These are phyloP conservation scores for Catocala fraxini DNA, from an alignment of 2,888 invertebrate species.

Conservation along the genomic window DNA sequence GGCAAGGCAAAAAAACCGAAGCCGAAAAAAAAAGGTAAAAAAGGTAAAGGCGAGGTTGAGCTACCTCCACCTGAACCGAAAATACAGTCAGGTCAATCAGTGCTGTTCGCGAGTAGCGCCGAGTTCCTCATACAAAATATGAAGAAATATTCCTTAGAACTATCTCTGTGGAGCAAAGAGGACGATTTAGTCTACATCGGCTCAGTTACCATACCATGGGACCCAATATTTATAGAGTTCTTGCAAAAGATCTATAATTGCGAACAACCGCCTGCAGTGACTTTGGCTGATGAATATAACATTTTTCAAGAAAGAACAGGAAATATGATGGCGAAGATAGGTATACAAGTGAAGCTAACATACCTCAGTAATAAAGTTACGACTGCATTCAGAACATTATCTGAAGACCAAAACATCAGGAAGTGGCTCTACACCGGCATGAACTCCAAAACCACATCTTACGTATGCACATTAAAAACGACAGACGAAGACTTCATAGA, in stretches of 20 bases:
- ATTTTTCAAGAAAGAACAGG: slow-evolving; percentile 79
- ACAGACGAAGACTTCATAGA: slow-evolving; percentile 73
- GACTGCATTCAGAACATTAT: slow-evolving; percentile 76
- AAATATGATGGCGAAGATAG: slow-evolving; percentile 75
- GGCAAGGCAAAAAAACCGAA: slow-evolving; percentile 40
- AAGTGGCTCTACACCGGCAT: slow-evolving; percentile 76
- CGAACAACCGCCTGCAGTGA: slow-evolving; percentile 60
- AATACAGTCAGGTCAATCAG: slow-evolving; percentile 81
- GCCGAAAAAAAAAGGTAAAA: slow-evolving; percentile 17
- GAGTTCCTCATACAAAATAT: slow-evolving; percentile 76
- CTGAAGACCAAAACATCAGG: slow-evolving; percentile 74
- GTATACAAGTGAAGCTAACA: slow-evolving; percentile 74
- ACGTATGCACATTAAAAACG: slow-evolving; percentile 80
- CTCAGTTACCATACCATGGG: slow-evolving; percentile 72
- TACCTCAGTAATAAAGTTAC: slow-evolving; percentile 74
- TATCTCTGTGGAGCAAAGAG: slow-evolving; percentile 81
- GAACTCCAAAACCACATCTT: slow-evolving; percentile 80
- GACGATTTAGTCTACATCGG: slow-evolving; percentile 75
- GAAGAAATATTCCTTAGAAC: slow-evolving; percentile 70
- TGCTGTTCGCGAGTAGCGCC: slow-evolving; percentile 76
- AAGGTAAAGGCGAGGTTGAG: background rate
- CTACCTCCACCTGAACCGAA: slow-evolving; percentile 75
- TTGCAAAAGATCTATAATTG: slow-evolving; percentile 62
- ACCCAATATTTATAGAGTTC: slow-evolving; percentile 70
- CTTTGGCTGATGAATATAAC: slow-evolving; percentile 76